A percentile compares a stretch with the other conserved stretches of the same genome.
Evolutionary conservation across 2,888 invertebrate genomes (phyloP).

Genomic region (Zootermopsis nevadensis): DNA sequence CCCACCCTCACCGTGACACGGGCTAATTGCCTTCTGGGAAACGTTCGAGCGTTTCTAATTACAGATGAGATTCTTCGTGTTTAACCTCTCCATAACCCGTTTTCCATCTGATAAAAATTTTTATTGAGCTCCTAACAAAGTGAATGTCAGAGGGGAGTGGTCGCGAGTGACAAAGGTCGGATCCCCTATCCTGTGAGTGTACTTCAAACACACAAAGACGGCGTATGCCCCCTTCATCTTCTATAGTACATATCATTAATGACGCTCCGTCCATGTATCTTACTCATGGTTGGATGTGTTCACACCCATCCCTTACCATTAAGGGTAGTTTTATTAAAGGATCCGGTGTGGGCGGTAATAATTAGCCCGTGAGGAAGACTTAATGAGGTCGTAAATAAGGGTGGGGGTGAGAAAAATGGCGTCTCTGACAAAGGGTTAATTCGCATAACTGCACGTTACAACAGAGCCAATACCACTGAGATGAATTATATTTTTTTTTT

Average conservation of each 20-base stretch:
- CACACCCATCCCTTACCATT: background rate
- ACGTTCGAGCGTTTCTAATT: too few relatives aligned
- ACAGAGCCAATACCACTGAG: too few relatives aligned
- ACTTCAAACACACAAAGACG: background rate
- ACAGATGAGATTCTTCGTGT: too few relatives aligned
- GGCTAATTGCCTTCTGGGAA: too few relatives aligned
- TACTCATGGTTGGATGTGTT: background rate
- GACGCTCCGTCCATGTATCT: background rate
- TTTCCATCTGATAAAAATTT: background rate
- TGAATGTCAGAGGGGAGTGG: background rate
- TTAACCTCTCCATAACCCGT: background rate
- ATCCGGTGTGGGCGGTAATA: background rate
- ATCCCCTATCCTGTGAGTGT: background rate
- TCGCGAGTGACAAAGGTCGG: background rate
- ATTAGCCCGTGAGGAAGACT: background rate
- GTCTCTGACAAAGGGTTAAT: background rate
- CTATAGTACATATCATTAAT: background rate
- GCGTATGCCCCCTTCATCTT: background rate
- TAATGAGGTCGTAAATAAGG: background rate
- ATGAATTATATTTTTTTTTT: too few relatives aligned
- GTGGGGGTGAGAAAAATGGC: background rate
- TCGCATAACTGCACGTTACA: too few relatives aligned
- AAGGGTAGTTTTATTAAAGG: background rate
- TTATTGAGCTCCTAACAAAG: background rate
- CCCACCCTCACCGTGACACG: too few relatives aligned